Conservation (phyloP, 2,113 vertebrate species). For the Hippocampus barbouri region DNA sequence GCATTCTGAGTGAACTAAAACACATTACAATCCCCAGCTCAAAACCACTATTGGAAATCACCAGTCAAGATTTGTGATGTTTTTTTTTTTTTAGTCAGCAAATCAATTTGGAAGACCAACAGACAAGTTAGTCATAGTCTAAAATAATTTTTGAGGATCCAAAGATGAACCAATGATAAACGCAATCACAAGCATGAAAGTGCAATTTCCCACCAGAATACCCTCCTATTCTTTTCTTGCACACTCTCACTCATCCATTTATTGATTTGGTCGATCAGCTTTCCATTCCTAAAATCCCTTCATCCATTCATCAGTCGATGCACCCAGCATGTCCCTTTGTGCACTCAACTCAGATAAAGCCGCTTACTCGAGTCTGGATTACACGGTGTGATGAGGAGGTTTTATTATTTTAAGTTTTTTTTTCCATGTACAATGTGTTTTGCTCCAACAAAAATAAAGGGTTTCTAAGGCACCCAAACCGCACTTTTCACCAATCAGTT, state of each 20-base stretch:
- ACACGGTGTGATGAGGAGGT: conserved; percentile 11
- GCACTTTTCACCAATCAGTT: background rate
- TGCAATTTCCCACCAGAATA: background rate
- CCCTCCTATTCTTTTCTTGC: background rate
- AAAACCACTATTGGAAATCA: background rate
- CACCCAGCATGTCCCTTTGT: conserved; percentile 13
- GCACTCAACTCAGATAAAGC: conserved; percentile 9
- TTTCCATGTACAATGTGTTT: background rate
- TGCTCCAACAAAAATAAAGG: background rate
- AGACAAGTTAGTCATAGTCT: background rate
- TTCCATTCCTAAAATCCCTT: conserved; percentile 36
- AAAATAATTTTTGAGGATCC: background rate
- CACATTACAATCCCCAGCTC: background rate
- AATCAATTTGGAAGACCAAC: background rate
- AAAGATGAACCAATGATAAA: background rate
- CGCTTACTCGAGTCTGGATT: conserved; percentile 13
- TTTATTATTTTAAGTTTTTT: background rate
- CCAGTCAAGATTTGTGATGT: background rate
- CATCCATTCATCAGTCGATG: conserved; percentile 41
- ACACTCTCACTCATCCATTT: conserved; percentile 19
- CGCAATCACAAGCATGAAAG: background rate
- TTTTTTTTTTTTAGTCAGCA: no score
- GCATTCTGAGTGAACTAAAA: background rate
- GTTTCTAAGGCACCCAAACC: background rate
- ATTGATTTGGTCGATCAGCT: conserved; percentile 37